These are phyloP conservation scores for Scaeva pyrastri DNA, from an alignment of 2,888 invertebrate species.

Conservation along the genomic window DNA sequence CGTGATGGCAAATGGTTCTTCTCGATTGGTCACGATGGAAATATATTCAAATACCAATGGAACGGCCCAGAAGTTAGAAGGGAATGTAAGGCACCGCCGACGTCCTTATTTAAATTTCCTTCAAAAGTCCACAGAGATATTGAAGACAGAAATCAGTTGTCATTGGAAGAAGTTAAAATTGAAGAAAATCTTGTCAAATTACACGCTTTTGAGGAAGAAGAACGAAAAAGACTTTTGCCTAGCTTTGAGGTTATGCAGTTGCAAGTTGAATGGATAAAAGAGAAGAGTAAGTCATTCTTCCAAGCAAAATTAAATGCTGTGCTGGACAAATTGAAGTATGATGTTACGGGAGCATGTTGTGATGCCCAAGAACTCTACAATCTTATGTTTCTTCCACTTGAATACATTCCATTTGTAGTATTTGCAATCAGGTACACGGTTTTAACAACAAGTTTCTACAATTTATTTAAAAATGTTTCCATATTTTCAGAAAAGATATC, in stretches of 20 bases:
- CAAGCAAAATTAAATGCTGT: slow-evolving; percentile 87
- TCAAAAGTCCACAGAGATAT: slow-evolving; percentile 78
- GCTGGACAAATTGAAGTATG: slow-evolving; percentile 87
- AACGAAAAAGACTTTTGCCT: slow-evolving; percentile 74
- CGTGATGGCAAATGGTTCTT: slow-evolving; percentile 85
- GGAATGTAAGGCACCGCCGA: slow-evolving; percentile 10
- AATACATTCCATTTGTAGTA: slow-evolving; percentile 87
- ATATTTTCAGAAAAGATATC: slow-evolving; percentile 19
- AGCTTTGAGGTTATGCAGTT: slow-evolving; percentile 73
- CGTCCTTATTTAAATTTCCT: slow-evolving; percentile 59
- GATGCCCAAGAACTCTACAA: slow-evolving; percentile 87
- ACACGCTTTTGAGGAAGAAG: slow-evolving; percentile 78
- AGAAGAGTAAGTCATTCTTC: slow-evolving; percentile 86
- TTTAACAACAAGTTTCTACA: not conserved
- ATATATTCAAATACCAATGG: slow-evolving; percentile 89
- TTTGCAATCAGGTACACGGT: slow-evolving; percentile 85
- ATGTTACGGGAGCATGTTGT: slow-evolving; percentile 88
- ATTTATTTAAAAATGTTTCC: not conserved
- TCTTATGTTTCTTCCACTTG: slow-evolving; percentile 88
- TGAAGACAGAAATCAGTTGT: slow-evolving; percentile 79
- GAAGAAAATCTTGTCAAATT: slow-evolving; percentile 85
- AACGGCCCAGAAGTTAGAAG: slow-evolving; percentile 79
- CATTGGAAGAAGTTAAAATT: slow-evolving; percentile 88
- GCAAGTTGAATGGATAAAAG: slow-evolving; percentile 88
- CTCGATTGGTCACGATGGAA: slow-evolving; percentile 90